Evolutionary conservation across 2,797 vertebrate species (phyloP).

Genomic region (Crossoptilon crossoptilon): DNA sequence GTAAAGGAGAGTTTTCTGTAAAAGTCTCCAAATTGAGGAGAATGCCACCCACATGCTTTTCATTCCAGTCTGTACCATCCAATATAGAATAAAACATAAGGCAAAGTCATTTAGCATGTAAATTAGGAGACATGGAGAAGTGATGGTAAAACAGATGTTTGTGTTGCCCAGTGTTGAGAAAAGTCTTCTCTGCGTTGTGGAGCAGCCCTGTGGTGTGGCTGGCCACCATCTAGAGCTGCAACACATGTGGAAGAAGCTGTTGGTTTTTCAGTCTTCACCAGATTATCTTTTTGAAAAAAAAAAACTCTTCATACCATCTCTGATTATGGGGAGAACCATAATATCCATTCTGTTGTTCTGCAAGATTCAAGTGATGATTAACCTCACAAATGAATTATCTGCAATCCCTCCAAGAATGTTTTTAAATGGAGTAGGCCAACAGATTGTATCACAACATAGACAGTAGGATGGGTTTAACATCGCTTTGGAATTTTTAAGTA

Average conservation of each 20-base stretch:
- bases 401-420: slow-evolving; percentile 16
- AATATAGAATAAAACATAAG: neutral
- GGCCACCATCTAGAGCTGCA: neutral
- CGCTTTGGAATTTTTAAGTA: slow-evolving; percentile 40
- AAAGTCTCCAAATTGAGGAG: neutral
- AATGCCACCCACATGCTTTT: neutral
- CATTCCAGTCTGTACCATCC: neutral
- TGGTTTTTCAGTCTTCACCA: neutral
- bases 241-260: neutral
- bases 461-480: neutral
- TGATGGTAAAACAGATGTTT: neutral
- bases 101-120: neutral
- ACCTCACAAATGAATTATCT: neutral
- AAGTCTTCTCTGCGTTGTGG: neutral
- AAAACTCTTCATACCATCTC: neutral
- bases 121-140: neutral
- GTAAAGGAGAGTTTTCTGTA: neutral
- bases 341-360: neutral
- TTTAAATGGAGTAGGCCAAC: slow-evolving; percentile 25
- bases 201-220: neutral
- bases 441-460: neutral
- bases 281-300: neutral
- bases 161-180: neutral
- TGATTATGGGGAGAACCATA: neutral
- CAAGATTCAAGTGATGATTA: neutral